Evolutionary conservation across 2,797 vertebrate genomes (phyloP).

Genomic region (Potorous gilbertii): DNA sequence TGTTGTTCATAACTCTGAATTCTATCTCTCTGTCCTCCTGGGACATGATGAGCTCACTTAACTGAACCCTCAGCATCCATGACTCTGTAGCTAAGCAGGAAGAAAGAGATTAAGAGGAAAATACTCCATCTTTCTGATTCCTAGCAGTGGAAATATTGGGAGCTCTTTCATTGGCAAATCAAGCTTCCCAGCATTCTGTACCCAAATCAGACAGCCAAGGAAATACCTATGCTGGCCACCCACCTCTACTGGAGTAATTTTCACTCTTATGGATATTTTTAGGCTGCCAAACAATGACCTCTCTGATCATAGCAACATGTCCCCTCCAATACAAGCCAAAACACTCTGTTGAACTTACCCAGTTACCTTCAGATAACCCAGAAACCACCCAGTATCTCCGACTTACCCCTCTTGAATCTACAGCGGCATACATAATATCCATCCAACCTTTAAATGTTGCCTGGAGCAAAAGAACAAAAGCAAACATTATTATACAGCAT

Average conservation of each 20-base stretch:
- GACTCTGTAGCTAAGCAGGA: neutral
- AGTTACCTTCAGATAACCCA: neutral
- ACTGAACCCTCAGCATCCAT: neutral
- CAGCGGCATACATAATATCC: slow-evolving; percentile 85
- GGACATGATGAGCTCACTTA: neutral
- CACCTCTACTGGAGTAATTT: neutral
- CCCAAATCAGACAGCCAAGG: neutral
- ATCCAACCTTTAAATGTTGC: slow-evolving; percentile 88
- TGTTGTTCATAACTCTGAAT: neutral
- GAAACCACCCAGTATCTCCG: neutral
- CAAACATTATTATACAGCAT: neutral
- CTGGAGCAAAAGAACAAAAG: slow-evolving; percentile 74
- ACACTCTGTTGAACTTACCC: neutral
- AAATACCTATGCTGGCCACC: neutral
- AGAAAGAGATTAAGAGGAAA: neutral
- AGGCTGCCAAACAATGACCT: neutral
- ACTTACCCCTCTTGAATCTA: slow-evolving; percentile 80
- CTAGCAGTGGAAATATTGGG: neutral
- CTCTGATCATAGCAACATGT: neutral
- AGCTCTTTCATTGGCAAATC: neutral
- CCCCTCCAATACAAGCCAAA: neutral
- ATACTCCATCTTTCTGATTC: neutral
- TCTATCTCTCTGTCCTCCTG: neutral
- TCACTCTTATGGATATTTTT: neutral
- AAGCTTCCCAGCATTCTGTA: neutral